These are phyloP conservation scores for Phrynosoma blainvillii DNA, from an alignment of 2,113 vertebrate genomes.

Conservation along the genomic window DNA sequence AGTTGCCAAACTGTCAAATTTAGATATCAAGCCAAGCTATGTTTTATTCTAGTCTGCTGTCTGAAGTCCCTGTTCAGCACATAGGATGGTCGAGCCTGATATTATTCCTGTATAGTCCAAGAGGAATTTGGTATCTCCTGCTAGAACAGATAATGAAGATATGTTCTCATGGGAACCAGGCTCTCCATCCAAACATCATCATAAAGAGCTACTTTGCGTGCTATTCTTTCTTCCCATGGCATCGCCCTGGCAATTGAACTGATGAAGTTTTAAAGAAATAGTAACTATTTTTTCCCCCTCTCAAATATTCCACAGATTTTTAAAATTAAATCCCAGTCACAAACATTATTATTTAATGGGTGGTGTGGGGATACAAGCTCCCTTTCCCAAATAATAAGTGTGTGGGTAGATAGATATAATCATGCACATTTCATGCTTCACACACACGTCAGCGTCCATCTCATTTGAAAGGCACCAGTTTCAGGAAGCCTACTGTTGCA, in stretches of 20 bases:
- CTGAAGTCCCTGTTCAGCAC: background rate
- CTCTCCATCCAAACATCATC: too few species aligned
- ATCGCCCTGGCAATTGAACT: background rate
- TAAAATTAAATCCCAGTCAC: too few species aligned
- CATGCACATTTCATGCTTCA: too few species aligned
- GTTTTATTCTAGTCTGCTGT: constrained; percentile 33
- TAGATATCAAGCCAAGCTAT: constrained; percentile 43
- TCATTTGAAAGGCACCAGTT: too few species aligned
- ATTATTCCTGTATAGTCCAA: background rate
- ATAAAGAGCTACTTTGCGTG: background rate
- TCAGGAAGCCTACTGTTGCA: too few species aligned
- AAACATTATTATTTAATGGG: too few species aligned
- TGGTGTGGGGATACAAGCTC: too few species aligned
- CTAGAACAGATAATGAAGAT: too few species aligned
- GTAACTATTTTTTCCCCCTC: background rate
- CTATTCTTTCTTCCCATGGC: background rate
- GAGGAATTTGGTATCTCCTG: background rate
- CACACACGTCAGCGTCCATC: too few species aligned
- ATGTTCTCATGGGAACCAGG: too few species aligned
- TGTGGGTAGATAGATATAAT: background rate
- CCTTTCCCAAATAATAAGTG: too few species aligned
- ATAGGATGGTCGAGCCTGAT: too few species aligned
- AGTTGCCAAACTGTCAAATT: constrained; percentile 51
- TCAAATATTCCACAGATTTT: background rate
- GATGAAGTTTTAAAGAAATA: background rate